These are phyloP conservation scores for Bambusicola thoracicus DNA, from an alignment of 2,113 vertebrate species.

Conservation along the genomic window DNA sequence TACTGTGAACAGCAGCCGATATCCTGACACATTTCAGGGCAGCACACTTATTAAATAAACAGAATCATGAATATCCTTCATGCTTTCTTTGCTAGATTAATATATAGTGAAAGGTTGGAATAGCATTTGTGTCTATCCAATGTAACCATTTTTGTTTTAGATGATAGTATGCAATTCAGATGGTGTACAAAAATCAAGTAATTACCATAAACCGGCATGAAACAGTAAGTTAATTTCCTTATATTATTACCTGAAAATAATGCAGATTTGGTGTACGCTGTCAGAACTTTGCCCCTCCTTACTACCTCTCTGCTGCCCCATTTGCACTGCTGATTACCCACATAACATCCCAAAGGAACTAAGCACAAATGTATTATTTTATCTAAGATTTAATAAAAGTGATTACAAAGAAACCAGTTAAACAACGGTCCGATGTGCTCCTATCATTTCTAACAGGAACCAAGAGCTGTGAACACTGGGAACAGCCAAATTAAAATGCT, in stretches of 20 bases:
- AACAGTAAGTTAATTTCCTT: neutral
- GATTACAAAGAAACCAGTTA: neutral
- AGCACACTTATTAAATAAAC: neutral
- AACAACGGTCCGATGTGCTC: neutral
- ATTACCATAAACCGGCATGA: neutral
- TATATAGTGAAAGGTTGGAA: neutral
- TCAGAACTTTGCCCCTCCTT: neutral
- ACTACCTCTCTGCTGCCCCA: neutral
- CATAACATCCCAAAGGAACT: neutral
- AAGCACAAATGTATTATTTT: neutral
- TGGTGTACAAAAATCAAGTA: neutral
- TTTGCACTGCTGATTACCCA: neutral
- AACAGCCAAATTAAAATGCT: neutral
- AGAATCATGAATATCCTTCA: neutral
- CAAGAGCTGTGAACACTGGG: neutral
- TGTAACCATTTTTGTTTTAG: neutral
- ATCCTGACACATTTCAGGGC: neutral
- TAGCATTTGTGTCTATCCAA: neutral
- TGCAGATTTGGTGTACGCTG: neutral
- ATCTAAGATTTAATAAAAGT: neutral
- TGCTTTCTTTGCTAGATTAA: neutral
- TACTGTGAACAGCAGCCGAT: slow-evolving; percentile 6
- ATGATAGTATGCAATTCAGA: neutral
- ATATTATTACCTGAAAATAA: neutral
- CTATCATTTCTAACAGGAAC: neutral